These are phyloP conservation scores for Mythimna loreyi DNA, from an alignment of 2,888 invertebrate species.

Conservation along the genomic window DNA sequence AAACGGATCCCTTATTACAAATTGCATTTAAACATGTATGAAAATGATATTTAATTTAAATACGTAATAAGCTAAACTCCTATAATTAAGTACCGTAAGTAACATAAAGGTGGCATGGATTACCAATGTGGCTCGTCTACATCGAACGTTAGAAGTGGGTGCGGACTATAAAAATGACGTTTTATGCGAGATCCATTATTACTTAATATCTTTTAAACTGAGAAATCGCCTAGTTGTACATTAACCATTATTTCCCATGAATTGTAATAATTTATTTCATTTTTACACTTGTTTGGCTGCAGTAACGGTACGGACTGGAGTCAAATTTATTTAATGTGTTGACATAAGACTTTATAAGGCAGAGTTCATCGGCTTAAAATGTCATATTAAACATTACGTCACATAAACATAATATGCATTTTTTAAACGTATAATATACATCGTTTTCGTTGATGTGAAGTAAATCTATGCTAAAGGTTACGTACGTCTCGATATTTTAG, in stretches of 20 bases:
- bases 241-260: slow-evolving; percentile 24
- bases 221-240: slow-evolving; percentile 27
- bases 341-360: slow-evolving; percentile 43
- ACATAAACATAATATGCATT: slow-evolving; percentile 33
- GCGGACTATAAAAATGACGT: slow-evolving; percentile 39
- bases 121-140: slow-evolving; percentile 21
- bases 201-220: slow-evolving; percentile 36
- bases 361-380: slow-evolving; percentile 56
- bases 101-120: slow-evolving; percentile 22
- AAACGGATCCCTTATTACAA: slow-evolving; percentile 13
- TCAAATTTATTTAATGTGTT: slow-evolving; percentile 49
- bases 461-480: slow-evolving; percentile 59
- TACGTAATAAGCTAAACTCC: slow-evolving; percentile 15
- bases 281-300: slow-evolving; percentile 22
- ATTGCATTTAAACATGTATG: slow-evolving; percentile 1
- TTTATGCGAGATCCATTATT: slow-evolving; percentile 25
- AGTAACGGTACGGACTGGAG: slow-evolving; percentile 2
- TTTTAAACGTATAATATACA: slow-evolving; percentile 49
- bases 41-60: slow-evolving; percentile 20
- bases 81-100: slow-evolving; percentile 32
- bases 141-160: slow-evolving; percentile 9
- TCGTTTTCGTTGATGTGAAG: slow-evolving; percentile 46
- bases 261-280: slow-evolving; percentile 31
- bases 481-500: slow-evolving; percentile 57
- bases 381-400: slow-evolving; percentile 48